A percentile compares a stretch with the other conserved stretches of the same genome.
phyloP scores from a whole-genome alignment of 2,113 vertebrate species.

The Romanogobio albipinnatus region DNA sequence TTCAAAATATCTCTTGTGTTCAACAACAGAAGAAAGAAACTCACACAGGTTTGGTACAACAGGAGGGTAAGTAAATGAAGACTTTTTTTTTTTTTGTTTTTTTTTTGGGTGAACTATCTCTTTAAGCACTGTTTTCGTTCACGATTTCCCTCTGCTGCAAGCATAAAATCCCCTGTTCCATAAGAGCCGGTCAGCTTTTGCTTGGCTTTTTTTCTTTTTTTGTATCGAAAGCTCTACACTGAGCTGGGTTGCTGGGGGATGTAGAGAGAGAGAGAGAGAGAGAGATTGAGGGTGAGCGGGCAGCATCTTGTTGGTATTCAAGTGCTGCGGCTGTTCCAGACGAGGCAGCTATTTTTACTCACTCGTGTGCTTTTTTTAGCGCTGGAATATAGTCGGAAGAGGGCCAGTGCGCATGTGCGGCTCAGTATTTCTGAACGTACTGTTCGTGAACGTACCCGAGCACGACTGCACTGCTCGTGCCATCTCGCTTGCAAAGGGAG shows the following conservation, averaged over 20 bases:
- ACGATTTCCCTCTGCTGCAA: background rate
- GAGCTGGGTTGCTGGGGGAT: constrained; percentile 57
- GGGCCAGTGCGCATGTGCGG: constrained; percentile 65
- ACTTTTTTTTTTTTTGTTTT: background rate
- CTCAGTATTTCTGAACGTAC: constrained; percentile 79
- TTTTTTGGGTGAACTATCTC: no score
- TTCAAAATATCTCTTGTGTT: no score
- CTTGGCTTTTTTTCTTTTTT: constrained; percentile 25
- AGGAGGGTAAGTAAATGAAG: no score
- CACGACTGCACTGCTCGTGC: constrained; percentile 25
- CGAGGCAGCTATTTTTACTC: constrained; percentile 97
- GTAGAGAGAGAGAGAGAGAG: constrained; percentile 45
- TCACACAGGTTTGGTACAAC: no score
- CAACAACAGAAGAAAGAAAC: no score
- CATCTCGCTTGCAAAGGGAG: background rate
- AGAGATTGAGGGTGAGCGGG: constrained; percentile 50
- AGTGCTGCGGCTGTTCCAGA: constrained; percentile 88
- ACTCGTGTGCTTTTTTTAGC: constrained; percentile 81
- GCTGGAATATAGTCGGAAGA: constrained; percentile 83
- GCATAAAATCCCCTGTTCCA: constrained; percentile 39
- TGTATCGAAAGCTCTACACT: constrained; percentile 31
- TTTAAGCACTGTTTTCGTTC: constrained; percentile 4
- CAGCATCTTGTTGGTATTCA: constrained; percentile 89
- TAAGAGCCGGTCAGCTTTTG: constrained; percentile 25
- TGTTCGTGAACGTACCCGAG: constrained; percentile 50